Conservation (phyloP, 2,888 invertebrate species). For the Orthosia cruda region DNA sequence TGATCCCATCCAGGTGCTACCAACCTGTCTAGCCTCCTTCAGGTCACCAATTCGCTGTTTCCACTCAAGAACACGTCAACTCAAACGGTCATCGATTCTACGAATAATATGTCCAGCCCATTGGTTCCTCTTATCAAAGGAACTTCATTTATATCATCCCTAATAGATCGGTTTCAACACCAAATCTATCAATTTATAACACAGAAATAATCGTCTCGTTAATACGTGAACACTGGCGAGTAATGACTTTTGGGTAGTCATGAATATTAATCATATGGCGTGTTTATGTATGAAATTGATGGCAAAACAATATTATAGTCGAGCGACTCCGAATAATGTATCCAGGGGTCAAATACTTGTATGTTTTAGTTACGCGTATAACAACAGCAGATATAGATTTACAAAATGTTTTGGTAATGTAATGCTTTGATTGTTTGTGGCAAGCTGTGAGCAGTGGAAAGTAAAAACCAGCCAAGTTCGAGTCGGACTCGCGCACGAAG, state of each 20-base stretch:
- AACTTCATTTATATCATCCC: constrained; percentile 1
- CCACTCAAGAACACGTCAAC: no score
- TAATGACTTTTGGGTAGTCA: constrained; percentile 66
- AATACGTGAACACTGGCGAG: constrained; percentile 48
- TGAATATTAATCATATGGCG: constrained; percentile 71
- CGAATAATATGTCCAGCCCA: no score
- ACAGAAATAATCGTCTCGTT: constrained; percentile 61
- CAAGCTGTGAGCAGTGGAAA: no score
- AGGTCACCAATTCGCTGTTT: no score
- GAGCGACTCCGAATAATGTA: constrained; percentile 51
- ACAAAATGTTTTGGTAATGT: constrained; percentile 2
- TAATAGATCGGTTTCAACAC: constrained; percentile 19
- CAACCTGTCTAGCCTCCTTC: no score
- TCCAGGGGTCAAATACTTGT: constrained; percentile 48
- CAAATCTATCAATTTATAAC: constrained; percentile 45
- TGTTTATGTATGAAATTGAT: constrained; percentile 71
- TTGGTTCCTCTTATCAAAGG: neutral
- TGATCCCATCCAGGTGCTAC: no score
- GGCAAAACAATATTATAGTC: constrained; percentile 69
- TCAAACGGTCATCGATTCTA: no score
- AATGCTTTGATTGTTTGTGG: neutral
- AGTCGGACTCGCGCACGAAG: no score
- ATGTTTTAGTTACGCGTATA: constrained; percentile 40
- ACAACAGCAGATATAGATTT: constrained; percentile 2
- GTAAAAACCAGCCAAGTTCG: constrained; percentile 9